Percentiles rank a stretch among this genome's conserved stretches.
phyloP scores from a whole-genome alignment of 1,140 invertebrate genomes.

The Macrocentrus cingulum region DNA sequence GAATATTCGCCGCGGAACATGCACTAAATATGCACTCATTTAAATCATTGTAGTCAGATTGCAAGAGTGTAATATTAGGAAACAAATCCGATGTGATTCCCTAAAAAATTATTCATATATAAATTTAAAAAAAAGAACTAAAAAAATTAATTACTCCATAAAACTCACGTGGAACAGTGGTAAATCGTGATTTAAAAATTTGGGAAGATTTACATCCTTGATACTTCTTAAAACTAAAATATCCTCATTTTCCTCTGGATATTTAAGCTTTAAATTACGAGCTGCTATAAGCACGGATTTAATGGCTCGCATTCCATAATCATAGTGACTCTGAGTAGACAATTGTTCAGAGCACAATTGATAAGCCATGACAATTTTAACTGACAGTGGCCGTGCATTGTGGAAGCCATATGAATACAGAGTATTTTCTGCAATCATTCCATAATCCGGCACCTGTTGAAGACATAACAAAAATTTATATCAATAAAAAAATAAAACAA shows the following conservation, averaged over 20 bases:
- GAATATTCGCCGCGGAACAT: slow-evolving; percentile 77
- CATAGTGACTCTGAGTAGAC: slow-evolving; percentile 93
- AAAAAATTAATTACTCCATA: slow-evolving; percentile 1
- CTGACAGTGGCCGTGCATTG: slow-evolving; percentile 81
- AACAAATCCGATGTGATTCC: slow-evolving; percentile 92
- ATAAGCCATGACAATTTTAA: slow-evolving; percentile 95
- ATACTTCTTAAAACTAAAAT: slow-evolving; percentile 84
- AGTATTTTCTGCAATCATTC: slow-evolving; percentile 91
- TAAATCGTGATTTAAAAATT: slow-evolving; percentile 86
- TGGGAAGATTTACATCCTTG: slow-evolving; percentile 91
- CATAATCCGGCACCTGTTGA: slow-evolving; percentile 88
- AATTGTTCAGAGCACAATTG: slow-evolving; percentile 91
- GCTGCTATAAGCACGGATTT: slow-evolving; percentile 89
- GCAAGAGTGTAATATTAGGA: slow-evolving; percentile 75
- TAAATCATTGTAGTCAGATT: slow-evolving; percentile 67
- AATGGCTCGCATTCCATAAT: slow-evolving; percentile 90
- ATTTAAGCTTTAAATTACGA: slow-evolving; percentile 85
- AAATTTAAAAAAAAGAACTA: neutral
- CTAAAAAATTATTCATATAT: slow-evolving; percentile 58
- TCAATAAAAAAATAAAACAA: neutral
- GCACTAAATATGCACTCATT: slow-evolving; percentile 63
- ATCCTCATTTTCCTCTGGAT: slow-evolving; percentile 81
- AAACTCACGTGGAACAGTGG: slow-evolving; percentile 73
- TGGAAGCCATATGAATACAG: slow-evolving; percentile 93
- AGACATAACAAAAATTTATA: neutral